Evolutionary conservation across 1,140 invertebrate species (phyloP).

Genomic region (Camponotus pennsylvanicus): DNA sequence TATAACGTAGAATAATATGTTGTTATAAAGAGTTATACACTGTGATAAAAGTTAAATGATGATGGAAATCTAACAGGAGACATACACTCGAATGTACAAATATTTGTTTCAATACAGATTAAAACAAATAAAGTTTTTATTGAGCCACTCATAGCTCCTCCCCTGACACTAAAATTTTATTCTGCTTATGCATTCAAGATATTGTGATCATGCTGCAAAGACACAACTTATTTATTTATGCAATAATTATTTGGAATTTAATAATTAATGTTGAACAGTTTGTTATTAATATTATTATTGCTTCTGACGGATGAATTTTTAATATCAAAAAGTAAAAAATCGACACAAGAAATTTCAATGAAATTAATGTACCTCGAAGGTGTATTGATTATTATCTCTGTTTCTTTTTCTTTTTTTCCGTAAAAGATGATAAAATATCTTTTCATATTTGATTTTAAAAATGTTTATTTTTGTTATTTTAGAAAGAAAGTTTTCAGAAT

Average conservation of each 20-base stretch:
- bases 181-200: neutral
- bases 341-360: neutral
- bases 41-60: too few species aligned
- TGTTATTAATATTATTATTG: conserved; percentile 19
- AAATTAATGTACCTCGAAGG: neutral
- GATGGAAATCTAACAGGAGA: neutral
- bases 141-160: neutral
- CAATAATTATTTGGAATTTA: conserved; percentile 15
- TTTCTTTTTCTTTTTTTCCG: too few species aligned
- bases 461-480: neutral
- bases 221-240: neutral
- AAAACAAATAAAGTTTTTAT: too few species aligned
- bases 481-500: neutral
- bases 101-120: neutral
- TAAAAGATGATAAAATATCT: neutral
- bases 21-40: conserved; percentile 5
- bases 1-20: neutral
- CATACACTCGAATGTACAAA: neutral
- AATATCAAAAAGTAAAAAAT: conserved; percentile 24
- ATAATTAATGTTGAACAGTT: conserved; percentile 4
- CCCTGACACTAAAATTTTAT: neutral
- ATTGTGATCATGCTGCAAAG: neutral
- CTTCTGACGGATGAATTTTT: conserved; percentile 6
- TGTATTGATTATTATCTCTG: neutral
- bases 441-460: neutral